Conservation (phyloP, 92 coral and sea anemone species). For the Epizoanthus scotinus region DNA sequence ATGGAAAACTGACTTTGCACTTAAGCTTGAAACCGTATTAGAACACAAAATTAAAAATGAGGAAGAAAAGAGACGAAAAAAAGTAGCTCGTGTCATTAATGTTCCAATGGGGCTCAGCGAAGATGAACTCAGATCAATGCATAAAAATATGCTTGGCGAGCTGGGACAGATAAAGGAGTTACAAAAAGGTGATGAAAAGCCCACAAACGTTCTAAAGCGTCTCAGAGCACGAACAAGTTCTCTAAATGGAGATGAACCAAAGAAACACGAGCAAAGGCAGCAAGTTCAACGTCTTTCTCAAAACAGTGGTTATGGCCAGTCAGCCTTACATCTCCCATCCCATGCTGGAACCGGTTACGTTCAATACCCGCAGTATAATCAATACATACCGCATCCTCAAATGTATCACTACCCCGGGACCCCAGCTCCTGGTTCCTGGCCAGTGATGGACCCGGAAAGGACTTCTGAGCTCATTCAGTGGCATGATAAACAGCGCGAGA, state of each 20-base stretch:
- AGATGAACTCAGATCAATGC: conserved; percentile 43
- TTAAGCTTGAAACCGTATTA: conserved; percentile 50
- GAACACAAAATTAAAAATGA: conserved; percentile 37
- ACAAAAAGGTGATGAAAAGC: too few relatives aligned
- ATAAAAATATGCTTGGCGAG: conserved; percentile 39
- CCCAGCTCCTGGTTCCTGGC: conserved; percentile 21
- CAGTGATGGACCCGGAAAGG: conserved; percentile 18
- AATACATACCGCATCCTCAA: neutral
- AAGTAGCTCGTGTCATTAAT: conserved; percentile 39
- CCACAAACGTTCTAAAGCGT: conserved; percentile 1
- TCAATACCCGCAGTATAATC: neutral
- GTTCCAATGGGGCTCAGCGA: conserved; percentile 56
- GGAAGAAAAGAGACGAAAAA: conserved; percentile 23
- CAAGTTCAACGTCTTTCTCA: neutral
- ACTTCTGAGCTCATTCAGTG: conserved; percentile 23
- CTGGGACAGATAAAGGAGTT: conserved; percentile 48
- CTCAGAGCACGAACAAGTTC: neutral
- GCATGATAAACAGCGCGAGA: conserved; percentile 29
- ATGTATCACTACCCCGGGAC: conserved; percentile 12
- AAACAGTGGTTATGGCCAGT: neutral
- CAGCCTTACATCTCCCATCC: neutral
- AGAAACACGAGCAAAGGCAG: neutral
- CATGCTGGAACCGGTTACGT: neutral
- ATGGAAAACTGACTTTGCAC: conserved; percentile 58
- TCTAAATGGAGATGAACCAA: too few relatives aligned